Percentiles rank a stretch among this genome's conserved stretches.
Evolutionary conservation across 2,797 vertebrate genomes (phyloP).

Genomic region (Pseudochromis fuscus): DNA sequence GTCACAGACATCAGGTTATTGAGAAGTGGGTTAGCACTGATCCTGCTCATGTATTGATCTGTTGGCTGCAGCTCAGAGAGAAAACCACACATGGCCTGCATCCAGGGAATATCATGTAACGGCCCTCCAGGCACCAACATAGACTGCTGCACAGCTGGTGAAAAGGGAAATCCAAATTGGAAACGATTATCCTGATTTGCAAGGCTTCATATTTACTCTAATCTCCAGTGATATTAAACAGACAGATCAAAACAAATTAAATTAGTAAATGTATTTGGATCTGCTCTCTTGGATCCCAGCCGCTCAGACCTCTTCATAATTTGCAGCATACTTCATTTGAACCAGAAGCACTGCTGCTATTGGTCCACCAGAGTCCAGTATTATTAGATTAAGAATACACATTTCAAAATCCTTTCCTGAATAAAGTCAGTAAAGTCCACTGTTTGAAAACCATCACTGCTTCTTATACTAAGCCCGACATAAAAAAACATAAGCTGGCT

Average conservation of each 20-base stretch:
- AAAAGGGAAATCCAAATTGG: background rate
- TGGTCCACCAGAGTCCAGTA: too few species aligned
- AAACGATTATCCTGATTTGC: slow-evolving; percentile 10
- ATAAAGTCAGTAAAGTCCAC: background rate
- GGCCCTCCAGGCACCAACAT: background rate
- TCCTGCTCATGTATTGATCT: slow-evolving; percentile 50
- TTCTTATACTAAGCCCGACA: background rate
- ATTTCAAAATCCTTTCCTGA: background rate
- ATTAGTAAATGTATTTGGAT: background rate
- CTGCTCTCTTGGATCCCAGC: background rate
- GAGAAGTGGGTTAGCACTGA: slow-evolving; percentile 26
- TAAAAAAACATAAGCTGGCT: background rate
- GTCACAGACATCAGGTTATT: slow-evolving; percentile 10
- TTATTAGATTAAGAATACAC: background rate
- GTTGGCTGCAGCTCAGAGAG: slow-evolving; percentile 45
- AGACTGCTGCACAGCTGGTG: background rate
- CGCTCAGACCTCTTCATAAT: background rate
- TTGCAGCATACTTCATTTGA: background rate
- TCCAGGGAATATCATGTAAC: slow-evolving; percentile 42
- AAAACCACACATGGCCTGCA: slow-evolving; percentile 25
- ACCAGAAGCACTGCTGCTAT: background rate
- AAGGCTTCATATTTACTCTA: slow-evolving; percentile 3
- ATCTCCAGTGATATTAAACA: background rate
- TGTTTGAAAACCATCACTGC: background rate
- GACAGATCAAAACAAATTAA: background rate